A percentile compares a stretch with the other conserved stretches of the same genome.
Evolutionary conservation across 2,888 invertebrate genomes (phyloP).

Genomic region (Metallyticus violacea): DNA sequence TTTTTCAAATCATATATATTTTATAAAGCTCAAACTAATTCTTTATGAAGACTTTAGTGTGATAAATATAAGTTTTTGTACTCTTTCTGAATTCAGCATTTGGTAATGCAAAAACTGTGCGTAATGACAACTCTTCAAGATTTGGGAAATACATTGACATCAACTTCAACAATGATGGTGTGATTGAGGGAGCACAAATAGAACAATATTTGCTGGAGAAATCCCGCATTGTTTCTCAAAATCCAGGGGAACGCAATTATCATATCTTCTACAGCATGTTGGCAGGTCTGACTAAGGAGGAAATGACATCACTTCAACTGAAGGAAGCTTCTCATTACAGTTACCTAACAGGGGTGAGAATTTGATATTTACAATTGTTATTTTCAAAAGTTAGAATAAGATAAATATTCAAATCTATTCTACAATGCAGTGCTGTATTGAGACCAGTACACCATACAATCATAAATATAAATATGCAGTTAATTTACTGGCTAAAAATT

Average conservation of each 20-base stretch:
- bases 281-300: slow-evolving; percentile 75
- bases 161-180: slow-evolving; percentile 76
- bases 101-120: slow-evolving; percentile 93
- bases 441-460: too few species aligned
- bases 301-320: slow-evolving; percentile 75
- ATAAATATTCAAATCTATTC: background rate
- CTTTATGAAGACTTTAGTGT: background rate
- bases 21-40: background rate
- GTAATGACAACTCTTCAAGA: slow-evolving; percentile 94
- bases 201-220: slow-evolving; percentile 95
- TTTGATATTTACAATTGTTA: background rate
- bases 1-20: too few species aligned
- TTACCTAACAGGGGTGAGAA: slow-evolving; percentile 71
- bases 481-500: too few species aligned
- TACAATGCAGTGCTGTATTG: too few species aligned
- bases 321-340: slow-evolving; percentile 69
- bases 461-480: too few species aligned
- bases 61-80: background rate
- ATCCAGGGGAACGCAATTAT: slow-evolving; percentile 87
- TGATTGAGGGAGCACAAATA: slow-evolving; percentile 90
- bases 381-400: background rate
- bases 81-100: slow-evolving; percentile 66
- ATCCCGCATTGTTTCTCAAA: slow-evolving; percentile 87
- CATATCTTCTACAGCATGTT: slow-evolving; percentile 93
- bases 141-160: slow-evolving; percentile 96